phyloP scores from a whole-genome alignment of 2,113 vertebrate species.

The Delphinus delphis region DNA sequence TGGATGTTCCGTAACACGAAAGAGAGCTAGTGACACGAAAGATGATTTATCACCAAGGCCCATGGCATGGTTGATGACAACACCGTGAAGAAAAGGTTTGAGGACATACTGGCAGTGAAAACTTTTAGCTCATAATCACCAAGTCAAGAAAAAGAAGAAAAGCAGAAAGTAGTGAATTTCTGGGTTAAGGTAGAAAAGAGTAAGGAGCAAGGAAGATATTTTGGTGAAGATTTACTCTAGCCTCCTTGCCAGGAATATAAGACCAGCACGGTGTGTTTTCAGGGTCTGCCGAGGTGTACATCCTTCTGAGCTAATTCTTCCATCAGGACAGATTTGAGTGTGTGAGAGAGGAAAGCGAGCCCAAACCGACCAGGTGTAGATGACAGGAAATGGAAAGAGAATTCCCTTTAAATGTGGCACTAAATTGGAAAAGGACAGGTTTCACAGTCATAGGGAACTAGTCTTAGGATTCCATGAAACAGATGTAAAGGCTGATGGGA shows the following conservation, averaged over 20 bases:
- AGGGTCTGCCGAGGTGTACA: background rate
- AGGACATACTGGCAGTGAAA: background rate
- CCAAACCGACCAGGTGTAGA: background rate
- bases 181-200: background rate
- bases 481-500: background rate
- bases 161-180: background rate
- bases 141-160: background rate
- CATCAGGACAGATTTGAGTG: background rate
- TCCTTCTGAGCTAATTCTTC: background rate
- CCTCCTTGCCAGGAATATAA: background rate
- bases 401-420: background rate
- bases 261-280: background rate
- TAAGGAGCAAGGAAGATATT: background rate
- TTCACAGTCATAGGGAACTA: background rate
- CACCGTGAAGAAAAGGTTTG: background rate
- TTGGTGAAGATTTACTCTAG: background rate
- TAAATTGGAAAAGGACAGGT: background rate
- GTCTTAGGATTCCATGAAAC: background rate
- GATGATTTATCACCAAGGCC: background rate
- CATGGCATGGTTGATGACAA: fast-evolving
- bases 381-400: background rate
- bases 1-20: background rate
- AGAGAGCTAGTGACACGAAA: background rate
- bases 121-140: background rate
- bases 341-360: background rate